Conservation (phyloP, 2,888 invertebrate genomes). For the Zhengitettix transpicula region DNA sequence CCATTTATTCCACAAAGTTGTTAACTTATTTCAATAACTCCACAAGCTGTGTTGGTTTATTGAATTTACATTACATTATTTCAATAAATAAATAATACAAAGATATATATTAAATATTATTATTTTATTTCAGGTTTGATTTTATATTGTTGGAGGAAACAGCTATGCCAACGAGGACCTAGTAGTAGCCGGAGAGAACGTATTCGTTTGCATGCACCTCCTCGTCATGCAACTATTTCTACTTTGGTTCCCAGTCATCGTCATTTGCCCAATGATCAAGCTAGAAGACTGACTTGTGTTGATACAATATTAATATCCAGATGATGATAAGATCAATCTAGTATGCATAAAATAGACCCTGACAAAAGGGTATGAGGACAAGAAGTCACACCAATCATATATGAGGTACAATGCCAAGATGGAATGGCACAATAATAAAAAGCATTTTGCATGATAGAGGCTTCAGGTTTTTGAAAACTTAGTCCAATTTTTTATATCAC, state of each 20-base stretch:
- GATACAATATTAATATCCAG: constrained; percentile 43
- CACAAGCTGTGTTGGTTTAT: too few species aligned
- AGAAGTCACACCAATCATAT: too few species aligned
- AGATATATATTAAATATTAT: neutral
- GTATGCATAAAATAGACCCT: too few species aligned
- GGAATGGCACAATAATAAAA: too few species aligned
- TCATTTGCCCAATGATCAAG: constrained; percentile 20
- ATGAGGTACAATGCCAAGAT: too few species aligned
- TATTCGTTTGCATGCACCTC: constrained; percentile 32
- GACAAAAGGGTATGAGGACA: too few species aligned
- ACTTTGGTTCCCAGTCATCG: constrained; percentile 15
- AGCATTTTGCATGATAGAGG: too few species aligned
- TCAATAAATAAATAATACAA: neutral
- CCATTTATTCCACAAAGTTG: too few species aligned
- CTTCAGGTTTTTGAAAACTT: too few species aligned
- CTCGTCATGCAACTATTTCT: constrained; percentile 26
- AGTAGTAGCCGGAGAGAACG: constrained; percentile 12
- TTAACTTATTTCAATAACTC: too few species aligned
- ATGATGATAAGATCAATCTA: constrained; percentile 19
- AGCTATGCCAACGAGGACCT: neutral
- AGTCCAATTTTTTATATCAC: too few species aligned
- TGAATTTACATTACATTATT: neutral
- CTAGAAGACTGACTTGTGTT: constrained; percentile 31
- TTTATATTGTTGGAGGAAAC: constrained; percentile 1
- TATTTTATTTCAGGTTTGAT: neutral